A percentile compares a stretch with the other conserved stretches of the same genome.
These are phyloP conservation scores for Calosoma granatense DNA, from an alignment of 1,140 invertebrate genomes.

Conservation along the genomic window DNA sequence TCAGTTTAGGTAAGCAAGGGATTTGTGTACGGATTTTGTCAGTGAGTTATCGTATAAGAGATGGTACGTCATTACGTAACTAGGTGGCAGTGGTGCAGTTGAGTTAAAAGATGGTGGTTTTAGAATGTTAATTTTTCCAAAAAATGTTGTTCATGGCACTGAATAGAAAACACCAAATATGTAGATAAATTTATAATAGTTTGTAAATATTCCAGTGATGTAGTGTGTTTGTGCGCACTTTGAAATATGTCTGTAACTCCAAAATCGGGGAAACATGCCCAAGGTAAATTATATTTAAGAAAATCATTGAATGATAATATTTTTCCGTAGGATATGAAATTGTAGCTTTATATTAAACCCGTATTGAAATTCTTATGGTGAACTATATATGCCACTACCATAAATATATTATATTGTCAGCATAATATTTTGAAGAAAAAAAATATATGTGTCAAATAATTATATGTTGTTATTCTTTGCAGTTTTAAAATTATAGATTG, in stretches of 20 bases:
- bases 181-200: conserved; percentile 3
- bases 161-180: background rate
- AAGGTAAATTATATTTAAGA: conserved; percentile 18
- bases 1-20: too few species aligned
- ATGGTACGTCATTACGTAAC: too few species aligned
- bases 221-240: background rate
- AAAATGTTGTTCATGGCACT: background rate
- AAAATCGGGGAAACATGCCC: conserved; percentile 25
- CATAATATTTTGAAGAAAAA: background rate
- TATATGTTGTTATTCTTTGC: background rate
- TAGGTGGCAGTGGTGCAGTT: conserved; percentile 1
- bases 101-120: background rate
- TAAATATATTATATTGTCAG: background rate
- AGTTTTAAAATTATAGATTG: too few species aligned
- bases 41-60: too few species aligned
- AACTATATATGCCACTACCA: background rate
- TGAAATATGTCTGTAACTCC: conserved; percentile 23
- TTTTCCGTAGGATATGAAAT: conserved; percentile 5
- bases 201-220: background rate
- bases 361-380: too few species aligned
- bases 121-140: background rate
- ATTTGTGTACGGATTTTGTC: too few species aligned
- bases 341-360: conserved; percentile 9
- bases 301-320: conserved; percentile 11
- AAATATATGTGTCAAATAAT: background rate